Conservation (phyloP, 2,888 invertebrate species). For the Labia minor region DNA sequence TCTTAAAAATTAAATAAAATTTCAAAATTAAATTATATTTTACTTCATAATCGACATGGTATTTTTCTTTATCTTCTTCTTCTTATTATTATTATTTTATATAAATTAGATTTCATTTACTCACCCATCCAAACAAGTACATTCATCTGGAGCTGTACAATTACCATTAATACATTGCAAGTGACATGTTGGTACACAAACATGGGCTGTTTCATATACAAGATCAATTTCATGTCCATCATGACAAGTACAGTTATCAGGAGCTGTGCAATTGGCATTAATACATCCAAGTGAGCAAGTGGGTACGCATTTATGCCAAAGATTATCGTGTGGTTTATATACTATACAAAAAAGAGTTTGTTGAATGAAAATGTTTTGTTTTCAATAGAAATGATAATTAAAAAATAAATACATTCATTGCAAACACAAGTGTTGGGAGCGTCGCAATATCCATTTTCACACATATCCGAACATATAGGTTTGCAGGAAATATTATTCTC, state of each 20-base stretch:
- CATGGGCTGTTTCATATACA: not conserved
- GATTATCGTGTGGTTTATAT: not conserved
- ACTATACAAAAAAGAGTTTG: not conserved
- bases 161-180: not conserved
- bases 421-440: not conserved
- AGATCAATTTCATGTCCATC: not conserved
- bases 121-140: not conserved
- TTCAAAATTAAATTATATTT: not conserved
- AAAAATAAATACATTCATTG: not conserved
- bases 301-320: not conserved
- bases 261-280: not conserved
- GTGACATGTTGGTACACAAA: not conserved
- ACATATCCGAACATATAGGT: not conserved
- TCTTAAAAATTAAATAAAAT: not conserved
- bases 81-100: too few relatives aligned
- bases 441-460: constrained; percentile 2
- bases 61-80: too few relatives aligned
- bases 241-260: not conserved
- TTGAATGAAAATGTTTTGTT: too few relatives aligned
- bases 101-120: too few relatives aligned
- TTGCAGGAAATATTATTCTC: not conserved
- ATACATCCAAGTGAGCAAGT: not conserved
- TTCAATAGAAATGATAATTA: too few relatives aligned
- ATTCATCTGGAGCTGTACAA: constrained; percentile 1
- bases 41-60: too few relatives aligned